phyloP scores from a whole-genome alignment of 1,140 invertebrate species.

The Listronotus bonariensis region DNA sequence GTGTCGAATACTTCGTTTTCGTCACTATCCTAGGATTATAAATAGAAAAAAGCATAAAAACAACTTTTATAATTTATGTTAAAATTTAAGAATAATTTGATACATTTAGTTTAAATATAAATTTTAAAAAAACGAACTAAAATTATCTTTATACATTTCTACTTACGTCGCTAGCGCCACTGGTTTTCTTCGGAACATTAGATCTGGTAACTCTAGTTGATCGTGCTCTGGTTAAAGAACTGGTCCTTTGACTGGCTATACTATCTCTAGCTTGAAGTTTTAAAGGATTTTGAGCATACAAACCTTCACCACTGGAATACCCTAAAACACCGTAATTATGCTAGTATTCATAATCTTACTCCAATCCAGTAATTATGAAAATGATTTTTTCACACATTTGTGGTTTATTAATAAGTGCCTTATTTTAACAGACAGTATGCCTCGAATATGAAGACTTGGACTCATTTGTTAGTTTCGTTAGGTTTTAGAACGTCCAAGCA shows the following conservation, averaged over 20 bases:
- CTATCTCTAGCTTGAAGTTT: slow-evolving; percentile 52
- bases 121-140: neutral
- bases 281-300: slow-evolving; percentile 50
- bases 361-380: too few species aligned
- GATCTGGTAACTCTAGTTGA: slow-evolving; percentile 50
- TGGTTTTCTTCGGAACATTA: slow-evolving; percentile 44
- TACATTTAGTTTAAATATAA: too few species aligned
- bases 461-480: too few species aligned
- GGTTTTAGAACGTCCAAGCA: too few species aligned
- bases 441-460: too few species aligned
- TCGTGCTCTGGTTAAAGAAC: slow-evolving; percentile 57
- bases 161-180: slow-evolving; percentile 51
- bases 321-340: slow-evolving; percentile 19
- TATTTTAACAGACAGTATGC: too few species aligned
- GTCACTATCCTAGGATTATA: slow-evolving; percentile 42
- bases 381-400: too few species aligned
- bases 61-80: too few species aligned
- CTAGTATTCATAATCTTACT: too few species aligned
- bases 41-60: neutral
- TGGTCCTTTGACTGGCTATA: slow-evolving; percentile 55
- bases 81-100: too few species aligned
- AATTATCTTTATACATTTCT: neutral
- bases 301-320: slow-evolving; percentile 68
- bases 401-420: too few species aligned
- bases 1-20: slow-evolving; percentile 48